Evolutionary conservation across 1,140 invertebrate species (phyloP).

Genomic region (Habropoda laboriosa): DNA sequence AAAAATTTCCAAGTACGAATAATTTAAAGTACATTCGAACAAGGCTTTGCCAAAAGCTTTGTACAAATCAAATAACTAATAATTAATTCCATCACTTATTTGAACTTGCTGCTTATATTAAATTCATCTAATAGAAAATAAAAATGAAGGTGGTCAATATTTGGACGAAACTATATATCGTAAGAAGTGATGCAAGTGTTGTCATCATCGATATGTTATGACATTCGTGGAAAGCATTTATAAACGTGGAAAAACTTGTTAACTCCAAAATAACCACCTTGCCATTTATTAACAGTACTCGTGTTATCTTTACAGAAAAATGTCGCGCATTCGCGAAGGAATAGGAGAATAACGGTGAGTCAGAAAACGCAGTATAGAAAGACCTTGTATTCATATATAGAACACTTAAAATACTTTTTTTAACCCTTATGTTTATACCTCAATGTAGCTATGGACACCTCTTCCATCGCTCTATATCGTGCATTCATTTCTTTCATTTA

Average conservation of each 20-base stretch:
- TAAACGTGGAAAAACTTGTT: conserved; percentile 66
- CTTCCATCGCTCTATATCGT: conserved; percentile 42
- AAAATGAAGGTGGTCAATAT: conserved; percentile 30
- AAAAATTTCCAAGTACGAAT: conserved; percentile 9
- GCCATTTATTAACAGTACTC: conserved; percentile 59
- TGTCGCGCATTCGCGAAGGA: conserved; percentile 49
- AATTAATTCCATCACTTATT: neutral
- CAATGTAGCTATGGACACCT: conserved; percentile 53
- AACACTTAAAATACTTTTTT: conserved; percentile 65
- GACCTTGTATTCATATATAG: conserved; percentile 60
- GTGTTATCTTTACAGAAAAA: conserved; percentile 57
- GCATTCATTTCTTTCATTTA: conserved; percentile 56
- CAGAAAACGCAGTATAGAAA: conserved; percentile 66
- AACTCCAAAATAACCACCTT: conserved; percentile 57
- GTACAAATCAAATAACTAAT: conserved; percentile 1
- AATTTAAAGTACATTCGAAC: conserved; percentile 17
- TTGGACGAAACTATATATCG: conserved; percentile 5
- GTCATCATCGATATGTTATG: conserved; percentile 53
- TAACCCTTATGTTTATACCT: conserved; percentile 57
- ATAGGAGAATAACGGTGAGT: conserved; percentile 61
- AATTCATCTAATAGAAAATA: neutral
- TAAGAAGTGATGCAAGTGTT: conserved; percentile 53
- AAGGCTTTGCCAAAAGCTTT: conserved; percentile 4
- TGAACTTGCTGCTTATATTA: neutral
- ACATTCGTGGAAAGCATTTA: conserved; percentile 54